These are phyloP conservation scores for Excalfactoria chinensis DNA, from an alignment of 2,113 vertebrate genomes.

Conservation along the genomic window DNA sequence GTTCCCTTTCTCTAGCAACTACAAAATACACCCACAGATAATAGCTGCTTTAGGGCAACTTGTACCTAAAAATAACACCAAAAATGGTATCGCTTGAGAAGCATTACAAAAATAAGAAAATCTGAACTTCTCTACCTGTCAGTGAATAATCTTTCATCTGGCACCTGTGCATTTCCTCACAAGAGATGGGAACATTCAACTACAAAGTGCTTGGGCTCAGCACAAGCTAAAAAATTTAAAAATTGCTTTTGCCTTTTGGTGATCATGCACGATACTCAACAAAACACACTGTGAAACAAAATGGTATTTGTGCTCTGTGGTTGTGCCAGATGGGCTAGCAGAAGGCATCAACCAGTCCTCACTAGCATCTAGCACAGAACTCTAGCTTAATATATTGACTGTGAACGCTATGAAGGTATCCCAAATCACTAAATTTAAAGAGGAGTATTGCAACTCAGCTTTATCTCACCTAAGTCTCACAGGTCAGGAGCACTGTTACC, in stretches of 20 bases:
- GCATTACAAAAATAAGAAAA: not conserved
- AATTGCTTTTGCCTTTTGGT: not conserved
- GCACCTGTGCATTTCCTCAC: not conserved
- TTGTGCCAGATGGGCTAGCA: not conserved
- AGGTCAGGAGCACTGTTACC: not conserved
- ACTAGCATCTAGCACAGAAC: not conserved
- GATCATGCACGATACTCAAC: not conserved
- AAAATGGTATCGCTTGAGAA: not conserved
- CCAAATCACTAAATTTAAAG: not conserved
- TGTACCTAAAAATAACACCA: not conserved
- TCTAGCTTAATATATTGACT: not conserved
- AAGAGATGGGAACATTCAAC: not conserved
- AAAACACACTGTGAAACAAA: not conserved
- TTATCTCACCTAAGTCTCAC: not conserved
- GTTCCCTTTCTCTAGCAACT: not conserved
- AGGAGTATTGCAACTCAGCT: not conserved
- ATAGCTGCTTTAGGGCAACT: not conserved
- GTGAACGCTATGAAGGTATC: not conserved
- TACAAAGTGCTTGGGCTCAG: constrained; percentile 9
- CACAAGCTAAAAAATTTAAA: not conserved
- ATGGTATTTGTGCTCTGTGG: not conserved
- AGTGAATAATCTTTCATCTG: constrained; percentile 42
- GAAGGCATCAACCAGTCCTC: not conserved
- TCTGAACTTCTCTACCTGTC: constrained; percentile 29
- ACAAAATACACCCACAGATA: not conserved